A percentile compares a stretch with the other conserved stretches of the same genome.
phyloP scores from a whole-genome alignment of 2,888 invertebrate species.

The Acleris sparsana region DNA sequence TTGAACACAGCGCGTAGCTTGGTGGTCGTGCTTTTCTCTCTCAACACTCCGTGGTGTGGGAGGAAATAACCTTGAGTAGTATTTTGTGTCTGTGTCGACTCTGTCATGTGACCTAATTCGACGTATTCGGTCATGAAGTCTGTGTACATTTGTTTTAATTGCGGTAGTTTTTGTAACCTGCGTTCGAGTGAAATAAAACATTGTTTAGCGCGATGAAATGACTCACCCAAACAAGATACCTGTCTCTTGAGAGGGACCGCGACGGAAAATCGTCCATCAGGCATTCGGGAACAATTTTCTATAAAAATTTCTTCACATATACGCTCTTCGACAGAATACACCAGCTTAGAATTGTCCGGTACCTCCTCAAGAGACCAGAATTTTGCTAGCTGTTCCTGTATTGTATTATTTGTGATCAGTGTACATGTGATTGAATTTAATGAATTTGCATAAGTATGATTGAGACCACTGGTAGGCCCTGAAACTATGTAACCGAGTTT shows the following conservation, averaged over 20 bases:
- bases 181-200: conserved; percentile 5
- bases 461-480: conserved; percentile 15
- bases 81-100: background rate
- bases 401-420: conserved; percentile 11
- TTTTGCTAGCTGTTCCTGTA: conserved; percentile 26
- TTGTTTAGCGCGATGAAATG: conserved; percentile 15
- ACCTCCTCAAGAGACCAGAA: conserved; percentile 23
- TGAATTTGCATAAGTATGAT: conserved; percentile 1
- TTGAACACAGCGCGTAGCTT: conserved; percentile 13
- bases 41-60: conserved; percentile 8
- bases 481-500: conserved; percentile 20
- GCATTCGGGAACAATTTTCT: conserved; percentile 13
- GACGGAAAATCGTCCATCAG: conserved; percentile 23
- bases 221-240: conserved; percentile 16
- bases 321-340: conserved; percentile 15
- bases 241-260: conserved; percentile 28
- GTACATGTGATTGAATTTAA: conserved; percentile 1
- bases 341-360: conserved; percentile 22
- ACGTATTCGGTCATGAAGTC: conserved; percentile 24
- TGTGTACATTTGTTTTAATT: conserved; percentile 21
- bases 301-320: conserved; percentile 10
- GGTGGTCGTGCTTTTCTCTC: conserved; percentile 8
- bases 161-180: conserved; percentile 7
- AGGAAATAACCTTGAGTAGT: background rate
- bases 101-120: conserved; percentile 19